Conservation (phyloP, 2,888 invertebrate species). For the Eupithecia dodoneata region DNA sequence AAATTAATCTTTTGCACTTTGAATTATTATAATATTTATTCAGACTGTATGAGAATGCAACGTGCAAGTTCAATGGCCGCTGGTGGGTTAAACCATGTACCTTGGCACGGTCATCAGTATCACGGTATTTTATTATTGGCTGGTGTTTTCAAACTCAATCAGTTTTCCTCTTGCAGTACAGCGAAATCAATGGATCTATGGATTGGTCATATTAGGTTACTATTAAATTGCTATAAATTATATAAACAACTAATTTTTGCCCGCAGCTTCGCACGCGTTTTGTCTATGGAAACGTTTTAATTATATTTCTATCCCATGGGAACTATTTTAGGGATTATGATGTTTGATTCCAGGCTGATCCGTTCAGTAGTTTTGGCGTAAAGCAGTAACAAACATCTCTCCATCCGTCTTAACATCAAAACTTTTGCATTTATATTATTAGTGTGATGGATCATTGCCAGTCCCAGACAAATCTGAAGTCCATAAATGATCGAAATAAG, state of each 20-base stretch:
- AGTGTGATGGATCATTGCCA: neutral
- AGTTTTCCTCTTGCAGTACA: neutral
- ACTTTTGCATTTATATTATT: too few species aligned
- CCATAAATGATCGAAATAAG: neutral
- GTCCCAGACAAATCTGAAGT: neutral
- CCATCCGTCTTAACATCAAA: too few species aligned
- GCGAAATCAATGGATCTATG: neutral
- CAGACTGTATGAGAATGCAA: conserved; percentile 17
- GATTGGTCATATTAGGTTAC: neutral
- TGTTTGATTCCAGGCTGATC: too few species aligned
- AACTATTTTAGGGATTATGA: too few species aligned
- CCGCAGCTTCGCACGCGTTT: too few species aligned
- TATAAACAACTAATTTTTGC: neutral
- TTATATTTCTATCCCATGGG: too few species aligned
- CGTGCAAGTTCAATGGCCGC: conserved; percentile 18
- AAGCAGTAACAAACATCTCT: too few species aligned
- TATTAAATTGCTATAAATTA: neutral
- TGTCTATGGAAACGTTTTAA: too few species aligned
- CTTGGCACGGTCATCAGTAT: conserved; percentile 3
- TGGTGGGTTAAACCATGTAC: conserved; percentile 17
- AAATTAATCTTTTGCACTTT: conserved; percentile 15
- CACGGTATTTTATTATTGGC: neutral
- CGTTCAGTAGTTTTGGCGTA: too few species aligned
- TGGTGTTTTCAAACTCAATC: neutral
- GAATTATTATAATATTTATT: conserved; percentile 9